Conservation (phyloP, 2,888 invertebrate species). For the Melanostoma scalare region DNA sequence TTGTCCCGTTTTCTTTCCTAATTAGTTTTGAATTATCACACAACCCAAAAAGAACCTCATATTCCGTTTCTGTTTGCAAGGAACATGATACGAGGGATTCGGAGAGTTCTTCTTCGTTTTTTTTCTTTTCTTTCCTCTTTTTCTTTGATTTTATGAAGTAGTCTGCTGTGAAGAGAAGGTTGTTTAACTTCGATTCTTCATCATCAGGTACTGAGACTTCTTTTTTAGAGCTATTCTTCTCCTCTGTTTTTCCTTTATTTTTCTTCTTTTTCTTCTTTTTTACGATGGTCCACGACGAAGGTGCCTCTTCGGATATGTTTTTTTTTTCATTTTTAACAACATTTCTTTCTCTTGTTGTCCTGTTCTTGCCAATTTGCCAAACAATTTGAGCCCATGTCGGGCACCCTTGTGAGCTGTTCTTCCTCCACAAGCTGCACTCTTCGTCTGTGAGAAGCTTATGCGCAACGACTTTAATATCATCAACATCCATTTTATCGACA, state of each 20-base stretch:
- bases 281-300: slow-evolving; percentile 40
- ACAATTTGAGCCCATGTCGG: slow-evolving; percentile 89
- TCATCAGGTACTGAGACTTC: not conserved
- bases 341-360: slow-evolving; percentile 89
- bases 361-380: slow-evolving; percentile 91
- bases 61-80: slow-evolving; percentile 24
- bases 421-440: slow-evolving; percentile 89
- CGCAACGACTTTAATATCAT: slow-evolving; percentile 76
- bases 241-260: slow-evolving; percentile 57
- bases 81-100: slow-evolving; percentile 36
- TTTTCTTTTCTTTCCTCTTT: slow-evolving; percentile 63
- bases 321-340: slow-evolving; percentile 82
- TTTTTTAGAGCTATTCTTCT: not conserved
- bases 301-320: not conserved
- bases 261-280: slow-evolving; percentile 61
- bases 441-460: slow-evolving; percentile 86
- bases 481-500: slow-evolving; percentile 75
- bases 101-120: slow-evolving; percentile 60
- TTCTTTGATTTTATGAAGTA: slow-evolving; percentile 57
- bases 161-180: slow-evolving; percentile 51
- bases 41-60: slow-evolving; percentile 8
- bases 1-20: slow-evolving; percentile 48
- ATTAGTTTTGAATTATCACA: slow-evolving; percentile 39
- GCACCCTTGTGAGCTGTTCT: slow-evolving; percentile 94
- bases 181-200: slow-evolving; percentile 14